phyloP scores from a whole-genome alignment of 2,797 vertebrate genomes.

The Luscinia megarhynchos region DNA sequence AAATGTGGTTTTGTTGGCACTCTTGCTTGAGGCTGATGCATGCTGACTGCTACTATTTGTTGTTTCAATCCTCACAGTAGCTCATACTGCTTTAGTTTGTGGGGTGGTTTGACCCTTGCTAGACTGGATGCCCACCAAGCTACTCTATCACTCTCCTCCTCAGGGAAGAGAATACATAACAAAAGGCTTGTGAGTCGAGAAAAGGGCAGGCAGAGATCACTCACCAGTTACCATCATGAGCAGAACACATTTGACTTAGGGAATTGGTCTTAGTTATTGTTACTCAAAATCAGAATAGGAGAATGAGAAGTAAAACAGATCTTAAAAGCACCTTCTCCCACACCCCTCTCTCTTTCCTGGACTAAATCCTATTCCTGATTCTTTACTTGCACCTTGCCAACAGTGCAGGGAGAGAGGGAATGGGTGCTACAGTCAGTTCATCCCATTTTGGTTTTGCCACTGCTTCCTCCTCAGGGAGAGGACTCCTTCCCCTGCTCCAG shows the following conservation, averaged over 20 bases:
- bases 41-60: background rate
- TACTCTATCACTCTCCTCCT: background rate
- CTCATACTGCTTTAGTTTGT: background rate
- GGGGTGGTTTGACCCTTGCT: background rate
- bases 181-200: rapidly evolving
- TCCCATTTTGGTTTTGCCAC: background rate
- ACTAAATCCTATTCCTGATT: background rate
- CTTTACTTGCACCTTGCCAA: background rate
- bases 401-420: background rate
- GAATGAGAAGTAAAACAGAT: background rate
- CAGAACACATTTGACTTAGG: background rate
- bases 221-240: background rate
- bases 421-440: background rate
- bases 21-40: background rate
- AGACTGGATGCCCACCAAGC: background rate
- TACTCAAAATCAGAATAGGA: background rate
- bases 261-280: background rate
- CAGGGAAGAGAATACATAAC: background rate
- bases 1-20: background rate
- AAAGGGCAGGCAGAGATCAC: background rate
- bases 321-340: background rate
- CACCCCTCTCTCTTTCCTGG: background rate
- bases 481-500: background rate
- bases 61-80: background rate
- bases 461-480: background rate